Evolutionary conservation across 2,888 invertebrate genomes (phyloP), one percentile per base, ranked within the genome.

Genomic region (Parnassius apollo): DNA sequence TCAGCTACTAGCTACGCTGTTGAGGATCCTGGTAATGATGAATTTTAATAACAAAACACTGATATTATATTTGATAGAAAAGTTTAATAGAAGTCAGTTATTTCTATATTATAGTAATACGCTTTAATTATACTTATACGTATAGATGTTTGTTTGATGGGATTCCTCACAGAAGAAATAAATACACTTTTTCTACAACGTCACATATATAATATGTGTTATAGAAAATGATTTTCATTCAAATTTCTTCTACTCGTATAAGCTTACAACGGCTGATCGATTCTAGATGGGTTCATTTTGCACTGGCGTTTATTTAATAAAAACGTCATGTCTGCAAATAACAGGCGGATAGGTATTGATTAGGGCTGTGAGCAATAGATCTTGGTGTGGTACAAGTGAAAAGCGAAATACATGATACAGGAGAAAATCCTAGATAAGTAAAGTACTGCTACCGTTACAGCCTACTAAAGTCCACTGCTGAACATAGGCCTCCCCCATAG

Each of bases 251-350:
- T 8, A 18, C 18, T 18, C 18, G 18, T 18, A 53, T 65, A 66
- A 54, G 61, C 63, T 64, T 63, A 63, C 64, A 66, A 65, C 60
- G 64, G 65, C 69, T 70, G 71, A 68, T 70, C 69, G 69, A 73
- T 77, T 69, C 68, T 66, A 68, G 70, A 75, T 69, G 68, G 75
- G 75, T 75, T 74, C 70, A 73, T 73, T 77, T 73, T 74, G 73
- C 68, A 71, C 73, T 69, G 75, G 72, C 75, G 75, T 82, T 85
- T 86, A 85, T 88, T 87, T 85, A 86, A 88, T 88, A 88, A 86
- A 88, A 86, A 83, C 82, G 84, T 86, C 87, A 84, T 85, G 86
- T 86, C 80, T 80, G 82, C 83, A 85, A 86, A 88, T 86, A 86
- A 78, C 81, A 78, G 74, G 70, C 74, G 75, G 80, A 83, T 74